phyloP scores from a whole-genome alignment of 2,888 invertebrate genomes.

The Cephus spinipes region DNA sequence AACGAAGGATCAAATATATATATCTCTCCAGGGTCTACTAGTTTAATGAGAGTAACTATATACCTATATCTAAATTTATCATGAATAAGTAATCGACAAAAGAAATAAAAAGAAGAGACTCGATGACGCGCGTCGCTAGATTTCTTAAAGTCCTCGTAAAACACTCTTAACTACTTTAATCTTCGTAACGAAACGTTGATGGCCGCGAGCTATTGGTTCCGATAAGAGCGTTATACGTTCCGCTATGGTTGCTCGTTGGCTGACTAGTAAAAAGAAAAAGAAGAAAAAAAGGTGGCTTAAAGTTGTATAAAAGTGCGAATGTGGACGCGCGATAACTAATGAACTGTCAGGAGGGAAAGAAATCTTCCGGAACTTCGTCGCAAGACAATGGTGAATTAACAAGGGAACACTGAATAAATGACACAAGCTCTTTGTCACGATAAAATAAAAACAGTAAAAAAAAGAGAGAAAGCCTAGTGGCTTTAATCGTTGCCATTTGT shows the following conservation, averaged over 20 bases:
- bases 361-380: background rate
- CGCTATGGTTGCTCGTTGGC: background rate
- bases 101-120: background rate
- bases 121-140: background rate
- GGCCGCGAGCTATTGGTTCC: background rate
- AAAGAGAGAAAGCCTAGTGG: background rate
- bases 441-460: background rate
- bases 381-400: background rate
- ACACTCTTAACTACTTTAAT: background rate
- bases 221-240: background rate
- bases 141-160: background rate
- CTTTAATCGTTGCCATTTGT: conserved; percentile 7
- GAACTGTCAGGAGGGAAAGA: background rate
- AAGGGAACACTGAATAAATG: background rate
- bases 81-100: background rate
- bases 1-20: too few species aligned
- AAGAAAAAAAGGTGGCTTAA: background rate
- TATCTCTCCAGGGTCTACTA: background rate
- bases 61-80: background rate
- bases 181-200: background rate
- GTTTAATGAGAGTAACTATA: background rate
- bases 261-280: background rate
- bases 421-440: background rate
- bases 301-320: background rate
- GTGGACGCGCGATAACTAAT: conserved; percentile 3